Base-by-base conservation (phyloP, 2,113 vertebrate species). In the Diadophis punctatus region DNA sequence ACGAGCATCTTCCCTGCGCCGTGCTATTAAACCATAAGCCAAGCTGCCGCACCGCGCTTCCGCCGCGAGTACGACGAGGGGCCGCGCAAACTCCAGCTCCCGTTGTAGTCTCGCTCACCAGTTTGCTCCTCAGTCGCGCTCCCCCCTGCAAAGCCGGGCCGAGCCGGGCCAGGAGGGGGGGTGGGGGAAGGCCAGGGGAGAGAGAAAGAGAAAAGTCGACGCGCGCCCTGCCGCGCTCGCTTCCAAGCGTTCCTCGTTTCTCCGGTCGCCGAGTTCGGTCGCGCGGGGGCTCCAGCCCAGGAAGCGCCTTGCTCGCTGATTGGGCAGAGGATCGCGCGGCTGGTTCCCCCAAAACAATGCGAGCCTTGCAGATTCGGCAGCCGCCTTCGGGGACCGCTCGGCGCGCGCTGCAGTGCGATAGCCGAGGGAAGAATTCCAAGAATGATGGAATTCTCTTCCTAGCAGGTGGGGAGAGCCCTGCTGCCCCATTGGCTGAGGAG, bases 391-490 rank as follows among this genome's bases (percentile, higher is more conserved):
- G 56, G 25, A 87, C 92, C 68, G 34, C 87, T 88, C 52, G 92
- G 52, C 49, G 49, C 20, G 30, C 53, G 53, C 80, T 18, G n/a
- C 87, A 2, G 51, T 93, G 91, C 92, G 51, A 96, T 90, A 92
- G 95, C 96, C 95, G 93, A 94, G 94, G 92, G 93, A 98, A 97
- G 98, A 99, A 99, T 99, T 98, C 97, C 95, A 97, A 98, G 99
- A 99, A 99, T 98, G 98, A 99, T 97, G 98, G 98, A 98, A 98
- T 98, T 96, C 98, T 96, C 97, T 98, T 97, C 98, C 98, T 97
- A 98, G 98, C 98, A 99, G 98, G 98, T 99, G 98, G 98, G 98
- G 98, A 98, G 96, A 97, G 96, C 94, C 94, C 46, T 46, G 91
- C 53, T 43, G 92, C 87, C 97, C 97, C 96, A 99, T 98, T 98